Evolutionary conservation across 1,140 invertebrate species (phyloP).

Genomic region (Elymnias hypermnestra): DNA sequence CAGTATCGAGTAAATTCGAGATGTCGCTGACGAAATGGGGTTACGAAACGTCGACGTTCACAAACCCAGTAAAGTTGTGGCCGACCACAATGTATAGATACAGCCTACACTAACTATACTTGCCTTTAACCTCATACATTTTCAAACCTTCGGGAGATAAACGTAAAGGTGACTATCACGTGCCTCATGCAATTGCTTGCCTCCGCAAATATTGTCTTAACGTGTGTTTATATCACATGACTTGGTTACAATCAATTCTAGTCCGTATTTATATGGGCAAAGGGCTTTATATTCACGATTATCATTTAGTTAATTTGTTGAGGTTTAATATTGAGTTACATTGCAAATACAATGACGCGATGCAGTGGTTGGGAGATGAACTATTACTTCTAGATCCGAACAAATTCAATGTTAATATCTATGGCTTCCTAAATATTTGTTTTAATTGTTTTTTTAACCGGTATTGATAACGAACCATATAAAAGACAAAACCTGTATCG

Average conservation of each 20-base stretch:
- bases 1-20: slow-evolving; percentile 1
- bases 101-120: slow-evolving; percentile 5
- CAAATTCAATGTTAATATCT: too few species aligned
- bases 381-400: not conserved
- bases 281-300: slow-evolving; percentile 2
- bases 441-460: too few species aligned
- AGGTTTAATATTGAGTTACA: slow-evolving; percentile 4
- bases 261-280: slow-evolving; percentile 14
- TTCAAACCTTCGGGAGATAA: slow-evolving; percentile 8
- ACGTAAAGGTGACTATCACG: slow-evolving; percentile 20
- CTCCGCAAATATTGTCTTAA: slow-evolving; percentile 23
- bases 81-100: slow-evolving; percentile 3
- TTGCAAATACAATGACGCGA: slow-evolving; percentile 21
- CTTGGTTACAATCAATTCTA: slow-evolving; percentile 12
- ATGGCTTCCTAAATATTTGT: too few species aligned
- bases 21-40: slow-evolving; percentile 9
- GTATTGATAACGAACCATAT: too few species aligned
- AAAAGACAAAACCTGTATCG: too few species aligned
- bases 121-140: not conserved
- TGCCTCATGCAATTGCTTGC: slow-evolving; percentile 14
- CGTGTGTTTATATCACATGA: slow-evolving; percentile 10
- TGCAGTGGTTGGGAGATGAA: slow-evolving; percentile 8
- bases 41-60: slow-evolving; percentile 12
- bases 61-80: slow-evolving; percentile 16
- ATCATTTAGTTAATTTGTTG: not conserved